Base-by-base conservation (phyloP, 2,888 invertebrate species). In the Sturmia bella region DNA sequence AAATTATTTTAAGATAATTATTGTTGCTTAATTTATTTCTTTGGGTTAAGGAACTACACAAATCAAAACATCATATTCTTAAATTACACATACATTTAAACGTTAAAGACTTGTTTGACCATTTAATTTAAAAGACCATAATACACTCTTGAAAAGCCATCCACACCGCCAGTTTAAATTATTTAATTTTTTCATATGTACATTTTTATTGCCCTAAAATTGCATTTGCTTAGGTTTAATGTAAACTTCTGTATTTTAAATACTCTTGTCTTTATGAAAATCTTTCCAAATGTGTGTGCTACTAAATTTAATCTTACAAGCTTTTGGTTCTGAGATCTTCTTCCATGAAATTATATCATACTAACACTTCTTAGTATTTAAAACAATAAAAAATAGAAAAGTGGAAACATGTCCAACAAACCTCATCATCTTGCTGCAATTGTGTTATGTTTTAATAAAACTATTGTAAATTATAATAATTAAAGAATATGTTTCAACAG, bases 201-300 rank as follows among this genome's bases (percentile, higher is more conserved):
- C 32, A 43, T 24, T 52, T 52, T 52, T 72, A 73, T 70, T 52
- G 41, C 50, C 66, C 41, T 73, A 61, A 82, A 64, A 78, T 61
- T 82, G 78, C 74, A 78, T 82, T 82, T 82, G 66, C 61, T 78
- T 75, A 82, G 78, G 77, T 70, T 78, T 75, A 82, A 82, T 78
- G 78, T 82, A 78, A 64, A 69, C 61, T 68, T 72, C 43, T 63
- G 27, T 72, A 78, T 70, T 66, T 79, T 17, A 54, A 66, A 72
- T 32, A 61, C 21, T 52, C 24, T 43, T 57, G 57, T 43, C 19
- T 15, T 50, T 54, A 43, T 43, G 2, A 17, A 15, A 59, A 41
- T 12, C n/a, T 15, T 37, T n/a, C 24, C n/a, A 45, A 1, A 24
- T 57, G 11, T 61, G 24, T 74, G 7, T 45, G 24, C 57, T 15